phyloP scores from a whole-genome alignment of 2,113 vertebrate species.

The Dissostichus mawsoni region DNA sequence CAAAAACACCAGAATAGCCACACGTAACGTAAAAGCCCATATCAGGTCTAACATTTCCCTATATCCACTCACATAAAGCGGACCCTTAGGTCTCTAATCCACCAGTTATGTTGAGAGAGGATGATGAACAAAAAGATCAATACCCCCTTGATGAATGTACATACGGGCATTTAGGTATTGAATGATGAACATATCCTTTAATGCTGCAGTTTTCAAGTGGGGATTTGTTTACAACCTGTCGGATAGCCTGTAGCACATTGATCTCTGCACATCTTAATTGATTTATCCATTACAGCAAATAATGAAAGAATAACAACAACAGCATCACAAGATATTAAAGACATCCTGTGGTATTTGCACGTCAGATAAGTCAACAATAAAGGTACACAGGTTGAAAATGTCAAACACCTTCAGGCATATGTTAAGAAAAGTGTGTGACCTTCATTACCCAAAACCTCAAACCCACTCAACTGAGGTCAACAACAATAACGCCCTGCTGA shows the following conservation, averaged over 20 bases:
- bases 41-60: no score
- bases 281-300: background rate
- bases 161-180: background rate
- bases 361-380: background rate
- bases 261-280: background rate
- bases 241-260: background rate
- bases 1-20: no score
- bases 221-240: background rate
- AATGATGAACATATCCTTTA: background rate
- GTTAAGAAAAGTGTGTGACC: constrained; percentile 17
- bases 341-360: no score
- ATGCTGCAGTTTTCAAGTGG: background rate
- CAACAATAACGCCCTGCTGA: constrained; percentile 12
- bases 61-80: no score
- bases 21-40: no score
- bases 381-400: constrained; percentile 28
- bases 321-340: background rate
- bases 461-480: constrained; percentile 1
- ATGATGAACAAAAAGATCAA: no score
- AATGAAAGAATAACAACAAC: background rate
- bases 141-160: background rate
- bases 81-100: no score
- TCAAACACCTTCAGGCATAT: background rate
- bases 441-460: constrained; percentile 6
- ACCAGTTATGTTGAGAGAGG: no score